Conservation (phyloP, 2,888 invertebrate genomes). For the Noctua comes region DNA sequence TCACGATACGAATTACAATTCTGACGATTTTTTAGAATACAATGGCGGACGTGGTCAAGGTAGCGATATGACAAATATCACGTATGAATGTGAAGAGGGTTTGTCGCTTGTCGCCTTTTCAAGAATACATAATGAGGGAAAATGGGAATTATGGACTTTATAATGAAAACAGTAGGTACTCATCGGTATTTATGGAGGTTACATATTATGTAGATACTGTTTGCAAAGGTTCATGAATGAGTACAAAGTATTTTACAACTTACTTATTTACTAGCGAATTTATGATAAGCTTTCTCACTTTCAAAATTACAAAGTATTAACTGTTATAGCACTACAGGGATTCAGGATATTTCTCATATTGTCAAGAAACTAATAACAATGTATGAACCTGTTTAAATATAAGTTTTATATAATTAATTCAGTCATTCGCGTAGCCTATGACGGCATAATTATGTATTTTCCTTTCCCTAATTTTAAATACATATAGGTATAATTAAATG, state of each 20-base stretch:
- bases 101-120: constrained; percentile 45
- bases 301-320: neutral
- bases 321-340: neutral
- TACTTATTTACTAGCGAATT: constrained; percentile 1
- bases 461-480: neutral
- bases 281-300: neutral
- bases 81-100: constrained; percentile 50
- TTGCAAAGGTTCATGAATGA: constrained; percentile 22
- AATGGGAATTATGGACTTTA: constrained; percentile 28
- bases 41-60: constrained; percentile 46
- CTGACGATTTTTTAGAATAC: constrained; percentile 46
- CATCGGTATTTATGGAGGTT: constrained; percentile 16
- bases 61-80: constrained; percentile 54
- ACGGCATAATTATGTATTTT: constrained; percentile 4
- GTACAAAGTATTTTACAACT: constrained; percentile 31
- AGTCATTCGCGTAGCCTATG: neutral
- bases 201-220: constrained; percentile 17
- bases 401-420: neutral
- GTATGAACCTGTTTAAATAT: neutral
- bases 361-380: neutral
- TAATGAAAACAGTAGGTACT: constrained; percentile 29
- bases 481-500: too few relatives aligned
- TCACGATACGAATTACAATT: constrained; percentile 60
- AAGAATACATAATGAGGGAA: constrained; percentile 30
- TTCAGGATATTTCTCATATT: neutral